Evolutionary conservation across 2,113 vertebrate species (phyloP), one percentile per base, ranked within the genome.

Genomic region (Trichomycterus rosablanca): DNA sequence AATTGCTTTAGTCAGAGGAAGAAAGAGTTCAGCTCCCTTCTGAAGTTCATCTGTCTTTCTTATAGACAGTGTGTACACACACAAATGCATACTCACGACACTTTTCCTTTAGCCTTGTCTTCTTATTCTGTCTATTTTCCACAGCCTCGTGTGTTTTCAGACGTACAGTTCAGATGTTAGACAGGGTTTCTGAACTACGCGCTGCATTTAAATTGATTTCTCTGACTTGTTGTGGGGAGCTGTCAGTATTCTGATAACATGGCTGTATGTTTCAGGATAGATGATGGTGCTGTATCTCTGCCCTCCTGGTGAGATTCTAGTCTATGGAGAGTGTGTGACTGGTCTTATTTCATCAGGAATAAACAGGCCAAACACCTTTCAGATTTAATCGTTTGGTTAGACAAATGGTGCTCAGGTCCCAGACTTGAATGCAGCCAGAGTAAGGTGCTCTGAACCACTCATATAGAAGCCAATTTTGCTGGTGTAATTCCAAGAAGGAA

Each of bases 161-260:
- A 54, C 32, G 59, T 26, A 22, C 24, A 73, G 69, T 81, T 80
- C 77, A 80, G 77, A 81, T 74, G 72, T 75, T 70, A 71, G 18
- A 52, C 43, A 16, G 72, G 59, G 59, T 76, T n/a, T n/a, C n/a
- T 75, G 75, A 76, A 70, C 75, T 67, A 71, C 63, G 76, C 76
- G 66, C 63, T 39, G 76, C 67, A 71, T 67, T 76, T 66, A 63
- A 74, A 76, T 50, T 64, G 14, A 20, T 8, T 67, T 75, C 82
- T 75, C 66, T 46, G 30, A 7, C 28, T 20, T 32, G 43, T 34
- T 16, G 42, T 14, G 15, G 44, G 9, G 62, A 10, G n/a, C 15
- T 48, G 22, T 65, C 52, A 37, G 15, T 7, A 35, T 83, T 84
- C 83, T 82, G 78, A 81, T 81, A 72, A 79, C 76, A 76, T 79